Base-by-base conservation (phyloP, 2,888 invertebrate species). In the Drosophila setosimentum region DNA sequence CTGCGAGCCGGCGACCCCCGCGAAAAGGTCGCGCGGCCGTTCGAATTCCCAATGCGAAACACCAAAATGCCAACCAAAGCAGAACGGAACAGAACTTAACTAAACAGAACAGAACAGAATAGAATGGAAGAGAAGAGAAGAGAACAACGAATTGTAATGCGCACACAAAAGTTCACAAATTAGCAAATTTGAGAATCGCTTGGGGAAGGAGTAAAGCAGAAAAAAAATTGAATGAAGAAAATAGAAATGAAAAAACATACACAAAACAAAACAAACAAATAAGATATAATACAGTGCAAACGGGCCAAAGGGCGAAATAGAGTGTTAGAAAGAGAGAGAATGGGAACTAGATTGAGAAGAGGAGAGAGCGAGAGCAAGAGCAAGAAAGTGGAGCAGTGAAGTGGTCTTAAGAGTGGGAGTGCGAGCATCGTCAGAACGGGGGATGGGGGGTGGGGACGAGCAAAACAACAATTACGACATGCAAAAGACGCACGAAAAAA, bases 161-260 rank as follows among this genome's bases (percentile, higher is more conserved):
- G 84, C 75, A 73, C 74, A 76, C 73, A 78, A 80, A 89, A 89
- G 78, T 90, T 90, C 83, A 87, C 89, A 91, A 91, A 91, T 91
- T 91, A 91, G 90, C 89, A 83, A 91, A 91, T 90, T 90, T 86
- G 87, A 91, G 89, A 82, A 88, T 81, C 84, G 84, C 73, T 29
- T n/a, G 77, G 68, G 73, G 67, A 50, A 49, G 42, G 35, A 54
- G 61, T 45, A 50, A 59, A 32, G 53, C n/a, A 24, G 33, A 45
- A 35, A 66, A 61, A 71, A 73, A 45, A 45, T 21, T 16, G 16
- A 24, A 24, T 16, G 45, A 45, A 45, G 45, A 16, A 37, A 45
- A 50, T 53, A 68, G 27, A 27, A 49, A 27, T 49, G 27, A 67
- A 57, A 55, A 53, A 67, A 65, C 32, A 40, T 40, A 55, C 13